phyloP scores from a whole-genome alignment of 2,888 invertebrate species.

The Plutella xylostella region DNA sequence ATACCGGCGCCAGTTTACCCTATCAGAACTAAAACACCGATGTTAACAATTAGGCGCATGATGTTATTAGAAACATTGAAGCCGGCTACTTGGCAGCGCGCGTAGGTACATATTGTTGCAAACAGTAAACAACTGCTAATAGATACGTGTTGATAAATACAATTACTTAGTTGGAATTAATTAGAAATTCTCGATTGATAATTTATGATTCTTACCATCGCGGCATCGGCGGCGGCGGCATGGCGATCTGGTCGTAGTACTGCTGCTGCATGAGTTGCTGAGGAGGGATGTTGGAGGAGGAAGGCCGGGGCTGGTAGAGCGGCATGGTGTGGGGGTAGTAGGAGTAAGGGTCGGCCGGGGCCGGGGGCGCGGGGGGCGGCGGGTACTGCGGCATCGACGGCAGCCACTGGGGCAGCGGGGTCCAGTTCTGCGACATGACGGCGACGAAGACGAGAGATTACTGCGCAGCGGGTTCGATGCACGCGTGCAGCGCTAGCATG shows the following conservation, averaged over 20 bases:
- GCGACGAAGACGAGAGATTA: slow-evolving; percentile 20
- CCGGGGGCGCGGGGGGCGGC: background rate
- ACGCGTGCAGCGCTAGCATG: slow-evolving; percentile 47
- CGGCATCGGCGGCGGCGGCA: slow-evolving; percentile 16
- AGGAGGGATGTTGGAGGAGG: slow-evolving; percentile 5
- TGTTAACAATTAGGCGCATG: slow-evolving; percentile 1
- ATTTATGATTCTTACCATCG: no score
- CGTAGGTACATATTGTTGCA: slow-evolving; percentile 2
- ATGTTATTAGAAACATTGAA: slow-evolving; percentile 4
- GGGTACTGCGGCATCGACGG: slow-evolving; percentile 1
- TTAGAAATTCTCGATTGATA: no score
- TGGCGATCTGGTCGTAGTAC: slow-evolving; percentile 17
- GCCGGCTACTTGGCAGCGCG: background rate
- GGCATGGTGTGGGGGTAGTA: slow-evolving; percentile 23
- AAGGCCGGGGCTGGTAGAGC: background rate
- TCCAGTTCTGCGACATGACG: slow-evolving; percentile 38
- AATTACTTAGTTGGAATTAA: background rate
- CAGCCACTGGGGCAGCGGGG: slow-evolving; percentile 28
- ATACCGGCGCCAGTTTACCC: no score
- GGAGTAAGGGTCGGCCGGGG: slow-evolving; percentile 19
- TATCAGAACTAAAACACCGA: no score
- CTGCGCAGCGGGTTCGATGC: slow-evolving; percentile 29
- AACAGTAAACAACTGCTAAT: slow-evolving; percentile 5
- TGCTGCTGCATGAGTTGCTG: slow-evolving; percentile 22
- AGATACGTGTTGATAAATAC: slow-evolving; percentile 5